phyloP scores from a whole-genome alignment of 1,140 invertebrate species.

The Grapholita molesta region DNA sequence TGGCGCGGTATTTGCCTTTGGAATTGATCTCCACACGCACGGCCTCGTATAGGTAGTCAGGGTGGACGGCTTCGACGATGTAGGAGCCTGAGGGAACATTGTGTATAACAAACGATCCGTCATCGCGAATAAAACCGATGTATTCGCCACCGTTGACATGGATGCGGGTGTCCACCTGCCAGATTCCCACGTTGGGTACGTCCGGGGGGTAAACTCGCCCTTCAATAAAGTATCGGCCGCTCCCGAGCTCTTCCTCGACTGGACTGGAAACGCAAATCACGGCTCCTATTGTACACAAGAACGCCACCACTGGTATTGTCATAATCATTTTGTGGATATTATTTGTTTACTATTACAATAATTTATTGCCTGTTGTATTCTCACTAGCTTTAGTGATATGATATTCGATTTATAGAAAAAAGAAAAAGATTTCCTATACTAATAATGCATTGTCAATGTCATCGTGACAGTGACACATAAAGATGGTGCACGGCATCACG shows the following conservation, averaged over 20 bases:
- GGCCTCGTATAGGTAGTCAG: constrained; percentile 94
- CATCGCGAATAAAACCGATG: constrained; percentile 92
- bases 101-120: constrained; percentile 95
- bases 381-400: not conserved
- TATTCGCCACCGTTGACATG: constrained; percentile 93
- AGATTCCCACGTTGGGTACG: constrained; percentile 79
- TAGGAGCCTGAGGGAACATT: constrained; percentile 97
- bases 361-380: not conserved
- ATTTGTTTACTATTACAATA: not conserved
- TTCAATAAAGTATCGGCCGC: constrained; percentile 85
- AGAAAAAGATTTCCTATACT: too few relatives aligned
- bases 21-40: constrained; percentile 96
- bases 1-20: constrained; percentile 96
- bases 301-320: not conserved
- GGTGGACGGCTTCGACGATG: constrained; percentile 94
- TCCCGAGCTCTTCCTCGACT: constrained; percentile 79
- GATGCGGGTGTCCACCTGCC: constrained; percentile 88
- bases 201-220: constrained; percentile 89
- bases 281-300: constrained; percentile 21
- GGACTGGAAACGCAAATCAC: constrained; percentile 37
- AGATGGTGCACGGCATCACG: too few relatives aligned
- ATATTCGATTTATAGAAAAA: not conserved
- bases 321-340: not conserved
- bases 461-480: too few relatives aligned
- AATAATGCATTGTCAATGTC: too few relatives aligned